A percentile compares a stretch with the other conserved stretches of the same genome.
Evolutionary conservation across 2,888 invertebrate species (phyloP).

Genomic region (Halictus quadricinctus): DNA sequence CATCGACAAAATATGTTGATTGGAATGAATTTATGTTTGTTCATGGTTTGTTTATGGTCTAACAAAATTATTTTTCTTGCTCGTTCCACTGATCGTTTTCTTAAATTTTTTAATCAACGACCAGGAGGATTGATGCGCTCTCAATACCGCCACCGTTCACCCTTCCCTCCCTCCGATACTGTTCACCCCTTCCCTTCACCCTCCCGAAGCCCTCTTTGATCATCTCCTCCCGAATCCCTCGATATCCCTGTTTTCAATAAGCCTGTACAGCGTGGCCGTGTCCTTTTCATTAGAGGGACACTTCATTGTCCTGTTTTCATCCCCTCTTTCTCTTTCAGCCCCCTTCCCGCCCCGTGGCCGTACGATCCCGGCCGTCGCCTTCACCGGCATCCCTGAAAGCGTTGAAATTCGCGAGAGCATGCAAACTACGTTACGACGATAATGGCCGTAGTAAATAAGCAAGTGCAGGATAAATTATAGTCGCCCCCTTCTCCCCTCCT

Average conservation of each 20-base stretch:
- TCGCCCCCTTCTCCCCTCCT: neutral
- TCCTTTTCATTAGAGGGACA: conserved; percentile 9
- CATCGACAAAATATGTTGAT: no score
- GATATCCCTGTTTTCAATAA: conserved; percentile 8
- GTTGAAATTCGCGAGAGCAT: conserved; percentile 32
- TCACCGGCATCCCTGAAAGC: neutral
- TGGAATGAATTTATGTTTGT: neutral
- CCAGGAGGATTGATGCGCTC: neutral
- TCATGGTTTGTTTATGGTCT: no score
- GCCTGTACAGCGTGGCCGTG: neutral
- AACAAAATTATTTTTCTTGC: neutral
- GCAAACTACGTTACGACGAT: conserved; percentile 55
- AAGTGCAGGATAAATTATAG: conserved; percentile 59
- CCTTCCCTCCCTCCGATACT: neutral
- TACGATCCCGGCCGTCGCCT: neutral
- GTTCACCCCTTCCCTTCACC: neutral
- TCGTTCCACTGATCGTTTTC: neutral
- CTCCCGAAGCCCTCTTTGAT: neutral
- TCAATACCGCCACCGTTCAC: neutral
- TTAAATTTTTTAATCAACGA: conserved; percentile 3
- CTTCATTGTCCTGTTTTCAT: conserved; percentile 6
- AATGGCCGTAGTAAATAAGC: conserved; percentile 62
- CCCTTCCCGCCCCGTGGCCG: neutral
- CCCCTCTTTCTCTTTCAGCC: neutral
- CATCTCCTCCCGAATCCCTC: conserved; percentile 2